Conservation (phyloP, 2,797 vertebrate genomes). For the Siniperca undulata region DNA sequence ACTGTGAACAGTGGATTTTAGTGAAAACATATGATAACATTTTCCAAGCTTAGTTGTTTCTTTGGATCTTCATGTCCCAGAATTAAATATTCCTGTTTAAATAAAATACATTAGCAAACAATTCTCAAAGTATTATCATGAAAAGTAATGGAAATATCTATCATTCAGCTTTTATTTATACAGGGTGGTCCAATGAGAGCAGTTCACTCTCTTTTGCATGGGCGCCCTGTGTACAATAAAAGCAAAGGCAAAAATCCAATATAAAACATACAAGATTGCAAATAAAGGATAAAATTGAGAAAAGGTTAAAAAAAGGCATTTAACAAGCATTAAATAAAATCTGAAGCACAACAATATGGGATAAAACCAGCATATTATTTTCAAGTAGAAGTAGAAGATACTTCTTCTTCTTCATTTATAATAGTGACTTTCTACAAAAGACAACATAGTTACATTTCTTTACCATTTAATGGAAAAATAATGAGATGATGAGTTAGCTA, state of each 20-base stretch:
- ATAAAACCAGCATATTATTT: neutral
- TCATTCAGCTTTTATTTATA: neutral
- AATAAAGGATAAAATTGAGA: neutral
- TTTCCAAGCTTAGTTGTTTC: neutral
- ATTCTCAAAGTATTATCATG: neutral
- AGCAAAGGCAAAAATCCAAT: neutral
- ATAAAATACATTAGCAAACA: neutral
- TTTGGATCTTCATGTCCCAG: neutral
- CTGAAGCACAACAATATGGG: neutral
- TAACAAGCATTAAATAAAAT: neutral
- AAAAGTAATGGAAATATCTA: neutral
- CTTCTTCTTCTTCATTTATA: neutral
- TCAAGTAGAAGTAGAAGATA: neutral
- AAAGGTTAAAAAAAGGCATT: neutral
- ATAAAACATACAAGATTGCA: neutral
- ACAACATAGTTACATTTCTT: neutral
- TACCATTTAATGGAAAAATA: neutral
- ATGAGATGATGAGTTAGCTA: constrained; percentile 2
- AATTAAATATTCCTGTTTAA: neutral
- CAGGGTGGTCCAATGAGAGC: neutral
- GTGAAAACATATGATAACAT: neutral
- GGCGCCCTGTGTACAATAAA: neutral
- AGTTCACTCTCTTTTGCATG: neutral
- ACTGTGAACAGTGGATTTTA: neutral
- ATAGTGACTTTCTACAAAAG: neutral